Base-by-base conservation (phyloP, 2,888 invertebrate species). In the Chymomyza amoena region DNA sequence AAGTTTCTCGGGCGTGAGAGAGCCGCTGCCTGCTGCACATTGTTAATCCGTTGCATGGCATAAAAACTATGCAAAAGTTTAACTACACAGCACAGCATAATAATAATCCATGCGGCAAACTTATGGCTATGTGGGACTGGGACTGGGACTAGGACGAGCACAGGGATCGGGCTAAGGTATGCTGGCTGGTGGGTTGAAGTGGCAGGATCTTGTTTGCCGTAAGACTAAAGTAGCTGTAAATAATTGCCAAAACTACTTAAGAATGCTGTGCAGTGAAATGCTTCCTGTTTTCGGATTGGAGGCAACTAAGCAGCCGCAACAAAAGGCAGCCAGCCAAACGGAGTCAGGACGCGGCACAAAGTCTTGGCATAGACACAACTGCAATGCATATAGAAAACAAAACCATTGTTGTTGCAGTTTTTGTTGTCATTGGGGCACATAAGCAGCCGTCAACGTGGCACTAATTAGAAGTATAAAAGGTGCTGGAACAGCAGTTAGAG, bases 241-340 rank as follows among this genome's bases (percentile, higher is more conserved):
- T 89, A 89, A 87, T 87, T 87, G 86, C 84, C 81, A 79, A 84
- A 83, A 89, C 89, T 88, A 89, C 88, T 88, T 89, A 89, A 88
- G 81, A 79, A 88, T 88, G 84, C 87, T 72, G 57, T 57, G 77
- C 84, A 84, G 79, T 76, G 78, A 78, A 79, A 75, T 78, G 78
- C 75, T 78, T 80, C 79, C 84, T 75, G 77, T 60, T 77, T 69
- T 67, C 66, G 39, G 16, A 54, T 54, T 54, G 54, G 18, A 54
- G 54, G 20, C 18, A 54, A 18, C 16, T 20, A 54, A 61, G 61
- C 61, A 61, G n/a, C 61, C 28, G 28, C 51, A 15, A 18, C 18
- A 25, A 57, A 15, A 6, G 25, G 20, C 57, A 57, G 57, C 20
- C 57, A 57, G 57, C 20, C 86, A 85, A 83, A 13, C 20, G 20